Evolutionary conservation across 2,797 vertebrate species (phyloP).

Genomic region (Poecile montanus): DNA sequence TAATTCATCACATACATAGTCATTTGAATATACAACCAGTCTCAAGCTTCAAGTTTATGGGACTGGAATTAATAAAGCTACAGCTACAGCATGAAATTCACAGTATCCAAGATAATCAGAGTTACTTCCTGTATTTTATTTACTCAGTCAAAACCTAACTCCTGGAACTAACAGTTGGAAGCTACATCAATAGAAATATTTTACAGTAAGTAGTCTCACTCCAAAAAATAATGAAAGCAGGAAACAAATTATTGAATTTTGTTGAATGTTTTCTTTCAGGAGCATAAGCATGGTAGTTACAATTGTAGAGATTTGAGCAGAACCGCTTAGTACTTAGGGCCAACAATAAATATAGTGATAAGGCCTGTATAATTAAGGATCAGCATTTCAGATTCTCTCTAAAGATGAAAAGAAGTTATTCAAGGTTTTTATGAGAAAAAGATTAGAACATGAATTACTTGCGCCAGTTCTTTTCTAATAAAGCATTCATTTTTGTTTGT

Average conservation of each 20-base stretch:
- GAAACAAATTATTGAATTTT: not conserved
- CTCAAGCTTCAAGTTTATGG: constrained; percentile 31
- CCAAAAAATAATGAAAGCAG: not conserved
- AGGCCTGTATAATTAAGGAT: not conserved
- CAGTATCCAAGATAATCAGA: constrained; percentile 24
- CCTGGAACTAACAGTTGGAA: constrained; percentile 17
- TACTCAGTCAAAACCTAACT: constrained; percentile 19
- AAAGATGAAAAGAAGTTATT: not conserved
- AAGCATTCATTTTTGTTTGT: not conserved
- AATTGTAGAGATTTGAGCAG: not conserved
- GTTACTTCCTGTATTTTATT: constrained; percentile 41
- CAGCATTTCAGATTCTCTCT: not conserved
- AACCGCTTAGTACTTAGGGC: not conserved
- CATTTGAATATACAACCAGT: not conserved
- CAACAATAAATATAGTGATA: not conserved
- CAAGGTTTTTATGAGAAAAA: not conserved
- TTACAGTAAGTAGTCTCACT: not conserved
- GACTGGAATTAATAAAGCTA: constrained; percentile 44
- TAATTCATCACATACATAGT: constrained; percentile 13
- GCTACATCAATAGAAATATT: constrained; percentile 4
- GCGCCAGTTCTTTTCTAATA: not conserved
- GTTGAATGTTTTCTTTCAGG: constrained; percentile 1
- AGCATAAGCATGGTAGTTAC: not conserved
- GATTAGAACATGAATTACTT: not conserved
- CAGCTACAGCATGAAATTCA: constrained; percentile 26